Evolutionary conservation across 2,113 vertebrate genomes (phyloP).

Genomic region (Ariopsis seemanni): DNA sequence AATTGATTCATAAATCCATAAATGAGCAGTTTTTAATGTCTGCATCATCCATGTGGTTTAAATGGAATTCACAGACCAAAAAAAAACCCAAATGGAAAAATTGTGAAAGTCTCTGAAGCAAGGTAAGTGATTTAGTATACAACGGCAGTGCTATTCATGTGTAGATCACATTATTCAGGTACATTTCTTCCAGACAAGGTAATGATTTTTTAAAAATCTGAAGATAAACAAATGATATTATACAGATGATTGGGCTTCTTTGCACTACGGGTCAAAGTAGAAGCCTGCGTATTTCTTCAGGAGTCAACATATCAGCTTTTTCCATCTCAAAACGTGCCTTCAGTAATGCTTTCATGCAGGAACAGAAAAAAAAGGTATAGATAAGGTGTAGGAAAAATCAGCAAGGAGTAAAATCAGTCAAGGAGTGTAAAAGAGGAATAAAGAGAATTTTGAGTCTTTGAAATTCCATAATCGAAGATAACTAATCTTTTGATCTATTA

Average conservation of each 20-base stretch:
- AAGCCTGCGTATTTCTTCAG: constrained; percentile 13
- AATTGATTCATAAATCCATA: constrained; percentile 68
- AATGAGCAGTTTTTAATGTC: constrained; percentile 70
- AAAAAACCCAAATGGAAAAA: constrained; percentile 6
- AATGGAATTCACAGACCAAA: constrained; percentile 63
- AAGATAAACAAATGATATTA: constrained; percentile 16
- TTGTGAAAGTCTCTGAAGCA: constrained; percentile 37
- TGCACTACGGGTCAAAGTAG: constrained; percentile 2
- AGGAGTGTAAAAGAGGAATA: constrained; percentile 43
- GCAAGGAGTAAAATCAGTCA: constrained; percentile 22
- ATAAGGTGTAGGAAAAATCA: constrained; percentile 9
- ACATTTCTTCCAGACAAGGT: constrained; percentile 34
- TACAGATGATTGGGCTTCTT: constrained; percentile 34
- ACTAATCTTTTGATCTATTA: neutral
- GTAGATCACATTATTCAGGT: constrained; percentile 33
- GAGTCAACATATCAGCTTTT: constrained; percentile 1
- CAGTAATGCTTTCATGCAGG: constrained; percentile 6
- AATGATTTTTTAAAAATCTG: neutral
- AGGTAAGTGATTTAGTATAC: constrained; percentile 39
- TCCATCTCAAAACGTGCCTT: neutral
- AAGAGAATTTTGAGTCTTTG: neutral
- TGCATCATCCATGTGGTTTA: constrained; percentile 63
- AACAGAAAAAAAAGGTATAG: constrained; percentile 21
- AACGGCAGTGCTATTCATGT: constrained; percentile 46
- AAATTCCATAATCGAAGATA: neutral